Evolutionary conservation across 2,113 vertebrate genomes (phyloP).

Genomic region (Hylia prasina): DNA sequence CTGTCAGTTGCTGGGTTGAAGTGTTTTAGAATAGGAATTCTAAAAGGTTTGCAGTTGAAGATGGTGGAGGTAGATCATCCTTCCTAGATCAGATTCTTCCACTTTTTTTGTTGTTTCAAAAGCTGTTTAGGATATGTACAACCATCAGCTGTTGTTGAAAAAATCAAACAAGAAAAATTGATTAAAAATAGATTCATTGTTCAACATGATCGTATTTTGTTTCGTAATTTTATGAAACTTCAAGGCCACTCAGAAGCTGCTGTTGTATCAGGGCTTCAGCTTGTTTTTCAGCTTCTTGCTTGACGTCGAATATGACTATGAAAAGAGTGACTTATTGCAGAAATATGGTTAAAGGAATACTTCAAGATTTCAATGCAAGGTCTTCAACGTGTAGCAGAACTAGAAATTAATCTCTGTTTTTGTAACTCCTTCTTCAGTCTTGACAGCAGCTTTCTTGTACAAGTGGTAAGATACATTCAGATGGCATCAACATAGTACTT

Average conservation of each 20-base stretch:
- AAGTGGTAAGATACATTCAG: not conserved
- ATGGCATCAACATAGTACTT: not conserved
- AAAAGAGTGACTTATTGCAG: not conserved
- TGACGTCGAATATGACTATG: not conserved
- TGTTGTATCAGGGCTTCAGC: not conserved
- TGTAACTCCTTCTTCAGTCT: not conserved
- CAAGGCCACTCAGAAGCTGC: not conserved
- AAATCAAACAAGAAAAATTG: not conserved
- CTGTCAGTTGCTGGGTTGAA: rapidly evolving
- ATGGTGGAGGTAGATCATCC: not conserved
- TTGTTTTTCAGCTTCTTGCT: not conserved
- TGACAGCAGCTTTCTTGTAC: not conserved
- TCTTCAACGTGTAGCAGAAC: not conserved
- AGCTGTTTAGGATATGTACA: not conserved
- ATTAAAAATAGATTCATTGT: not conserved
- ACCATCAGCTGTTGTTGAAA: not conserved
- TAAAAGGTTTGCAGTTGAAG: not conserved
- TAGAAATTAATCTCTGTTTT: not conserved
- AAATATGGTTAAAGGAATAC: not conserved
- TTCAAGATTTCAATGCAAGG: not conserved
- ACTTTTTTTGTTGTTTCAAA: not conserved
- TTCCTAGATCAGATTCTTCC: not conserved
- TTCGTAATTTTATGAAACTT: not conserved
- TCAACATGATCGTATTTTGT: not conserved
- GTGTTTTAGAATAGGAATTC: not conserved